These are phyloP conservation scores for Lepus europaeus DNA, from an alignment of 2,113 vertebrate species.

Conservation along the genomic window DNA sequence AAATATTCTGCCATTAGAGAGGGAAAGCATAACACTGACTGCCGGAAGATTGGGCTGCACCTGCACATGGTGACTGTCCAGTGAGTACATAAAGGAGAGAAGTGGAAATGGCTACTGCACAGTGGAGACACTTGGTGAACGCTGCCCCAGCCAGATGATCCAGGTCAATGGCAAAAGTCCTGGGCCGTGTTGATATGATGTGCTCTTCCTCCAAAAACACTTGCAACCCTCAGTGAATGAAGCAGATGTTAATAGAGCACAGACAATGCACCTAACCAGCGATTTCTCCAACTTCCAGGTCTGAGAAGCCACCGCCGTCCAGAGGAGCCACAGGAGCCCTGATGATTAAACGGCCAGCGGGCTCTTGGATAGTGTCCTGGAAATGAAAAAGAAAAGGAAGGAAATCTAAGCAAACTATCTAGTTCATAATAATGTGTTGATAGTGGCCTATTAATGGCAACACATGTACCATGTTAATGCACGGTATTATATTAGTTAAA, in stretches of 20 bases:
- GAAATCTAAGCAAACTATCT: not conserved
- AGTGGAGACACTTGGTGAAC: not conserved
- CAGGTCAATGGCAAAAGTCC: not conserved
- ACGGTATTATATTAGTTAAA: not conserved
- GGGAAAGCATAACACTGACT: not conserved
- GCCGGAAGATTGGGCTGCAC: not conserved
- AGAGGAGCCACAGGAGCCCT: not conserved
- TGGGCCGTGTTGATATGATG: not conserved
- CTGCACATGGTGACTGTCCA: not conserved
- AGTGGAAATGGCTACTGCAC: accelerated
- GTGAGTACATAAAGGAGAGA: not conserved
- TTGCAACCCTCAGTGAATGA: not conserved
- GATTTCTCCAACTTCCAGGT: not conserved
- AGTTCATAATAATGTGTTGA: not conserved
- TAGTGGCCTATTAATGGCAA: not conserved
- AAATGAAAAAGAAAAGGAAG: not conserved
- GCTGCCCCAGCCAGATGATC: not conserved
- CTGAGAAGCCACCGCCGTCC: not conserved
- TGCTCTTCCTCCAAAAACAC: not conserved
- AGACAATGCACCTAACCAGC: not conserved
- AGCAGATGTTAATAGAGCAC: not conserved
- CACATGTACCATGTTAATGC: not conserved
- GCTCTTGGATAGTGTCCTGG: not conserved
- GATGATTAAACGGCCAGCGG: not conserved
- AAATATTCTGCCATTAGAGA: not conserved